A percentile compares a stretch with the other conserved stretches of the same genome.
Conservation (phyloP, 1,140 invertebrate genomes). For the Eumaeus atala region DNA sequence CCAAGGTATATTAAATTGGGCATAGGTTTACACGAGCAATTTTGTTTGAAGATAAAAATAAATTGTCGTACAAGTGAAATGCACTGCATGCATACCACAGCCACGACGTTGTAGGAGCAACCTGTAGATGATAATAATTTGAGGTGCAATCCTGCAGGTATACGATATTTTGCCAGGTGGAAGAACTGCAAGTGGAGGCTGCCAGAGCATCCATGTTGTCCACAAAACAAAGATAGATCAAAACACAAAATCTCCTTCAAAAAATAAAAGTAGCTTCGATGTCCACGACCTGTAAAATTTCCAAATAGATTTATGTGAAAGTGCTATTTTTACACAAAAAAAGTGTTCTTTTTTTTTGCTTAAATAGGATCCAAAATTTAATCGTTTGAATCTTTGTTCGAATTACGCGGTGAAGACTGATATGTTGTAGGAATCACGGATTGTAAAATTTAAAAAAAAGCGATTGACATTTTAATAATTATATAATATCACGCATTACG, state of each 20-base stretch:
- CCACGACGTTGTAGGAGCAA: slow-evolving; percentile 51
- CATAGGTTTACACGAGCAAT: no score
- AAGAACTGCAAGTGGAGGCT: slow-evolving; percentile 82
- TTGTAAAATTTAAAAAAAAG: slow-evolving; percentile 51
- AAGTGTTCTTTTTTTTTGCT: slow-evolving; percentile 56
- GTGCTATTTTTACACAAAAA: slow-evolving; percentile 69
- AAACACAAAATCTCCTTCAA: slow-evolving; percentile 66
- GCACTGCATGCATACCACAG: slow-evolving; percentile 53
- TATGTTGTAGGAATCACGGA: slow-evolving; percentile 59
- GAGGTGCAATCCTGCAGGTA: slow-evolving; percentile 79
- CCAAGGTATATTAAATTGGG: no score
- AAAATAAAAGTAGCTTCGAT: slow-evolving; percentile 66
- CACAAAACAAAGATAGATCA: slow-evolving; percentile 74
- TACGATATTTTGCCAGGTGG: slow-evolving; percentile 85
- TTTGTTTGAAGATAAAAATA: not conserved
- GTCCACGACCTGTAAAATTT: slow-evolving; percentile 60
- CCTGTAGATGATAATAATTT: slow-evolving; percentile 71
- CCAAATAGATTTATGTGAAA: slow-evolving; percentile 64
- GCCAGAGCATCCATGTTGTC: slow-evolving; percentile 74
- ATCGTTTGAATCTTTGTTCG: slow-evolving; percentile 57
- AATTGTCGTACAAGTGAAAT: slow-evolving; percentile 21
- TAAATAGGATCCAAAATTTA: slow-evolving; percentile 53
- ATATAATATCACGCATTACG: slow-evolving; percentile 10
- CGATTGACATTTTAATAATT: slow-evolving; percentile 23
- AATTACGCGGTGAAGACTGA: slow-evolving; percentile 70